Evolutionary conservation across 1,140 invertebrate species (phyloP).

Genomic region (Pomacea maculata): DNA sequence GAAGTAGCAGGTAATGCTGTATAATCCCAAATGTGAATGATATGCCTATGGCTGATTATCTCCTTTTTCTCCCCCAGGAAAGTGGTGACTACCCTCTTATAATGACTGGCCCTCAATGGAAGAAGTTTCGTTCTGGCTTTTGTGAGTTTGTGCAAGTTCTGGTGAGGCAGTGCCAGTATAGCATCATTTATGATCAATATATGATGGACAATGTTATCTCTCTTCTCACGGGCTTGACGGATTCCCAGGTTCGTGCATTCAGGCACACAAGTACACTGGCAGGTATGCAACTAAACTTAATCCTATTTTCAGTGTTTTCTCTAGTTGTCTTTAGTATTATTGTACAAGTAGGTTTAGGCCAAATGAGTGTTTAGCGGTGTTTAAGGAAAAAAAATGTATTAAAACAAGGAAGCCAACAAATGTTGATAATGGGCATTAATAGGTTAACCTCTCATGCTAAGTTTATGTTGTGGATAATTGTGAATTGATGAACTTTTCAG

Average conservation of each 20-base stretch:
- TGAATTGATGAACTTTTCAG: no score
- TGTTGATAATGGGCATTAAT: no score
- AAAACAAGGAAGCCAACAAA: no score
- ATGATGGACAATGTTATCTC: slow-evolving; percentile 99
- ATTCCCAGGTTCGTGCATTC: slow-evolving; percentile 98
- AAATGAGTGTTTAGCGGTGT: no score
- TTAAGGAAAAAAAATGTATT: no score
- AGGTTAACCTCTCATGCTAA: no score
- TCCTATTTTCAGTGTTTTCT: background rate
- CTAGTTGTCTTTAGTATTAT: no score
- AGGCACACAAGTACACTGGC: slow-evolving; percentile 98
- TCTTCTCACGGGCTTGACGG: slow-evolving; percentile 93
- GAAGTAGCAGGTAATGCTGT: background rate
- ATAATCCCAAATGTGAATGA: background rate
- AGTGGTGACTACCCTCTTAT: slow-evolving; percentile 99
- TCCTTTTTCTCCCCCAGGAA: slow-evolving; percentile 72
- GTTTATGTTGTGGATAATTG: no score
- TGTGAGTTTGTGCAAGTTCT: slow-evolving; percentile 97
- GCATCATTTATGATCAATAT: slow-evolving; percentile 99
- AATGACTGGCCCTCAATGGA: slow-evolving; percentile 96
- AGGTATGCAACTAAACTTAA: slow-evolving; percentile 67
- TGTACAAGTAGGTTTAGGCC: no score
- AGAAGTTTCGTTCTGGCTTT: slow-evolving; percentile 95
- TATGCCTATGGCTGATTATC: background rate
- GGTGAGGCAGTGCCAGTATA: slow-evolving; percentile 97